phyloP scores from a whole-genome alignment of 2,888 invertebrate species.

The Hypomecis punctinalis region DNA sequence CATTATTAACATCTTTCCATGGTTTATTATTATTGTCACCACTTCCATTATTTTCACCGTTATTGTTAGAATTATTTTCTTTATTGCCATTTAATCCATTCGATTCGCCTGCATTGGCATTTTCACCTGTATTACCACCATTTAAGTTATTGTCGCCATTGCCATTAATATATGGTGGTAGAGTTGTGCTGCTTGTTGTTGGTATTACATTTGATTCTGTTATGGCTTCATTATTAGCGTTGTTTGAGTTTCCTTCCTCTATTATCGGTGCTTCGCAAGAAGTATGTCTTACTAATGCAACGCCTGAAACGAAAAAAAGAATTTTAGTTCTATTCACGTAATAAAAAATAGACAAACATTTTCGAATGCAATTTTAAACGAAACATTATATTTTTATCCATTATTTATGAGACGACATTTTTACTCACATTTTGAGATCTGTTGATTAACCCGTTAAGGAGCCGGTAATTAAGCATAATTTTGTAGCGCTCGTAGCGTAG shows the following conservation, averaged over 20 bases:
- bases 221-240: background rate
- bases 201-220: background rate
- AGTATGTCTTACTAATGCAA: constrained; percentile 7
- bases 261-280: constrained; percentile 12
- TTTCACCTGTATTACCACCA: background rate
- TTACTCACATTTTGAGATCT: no score
- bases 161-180: constrained; percentile 5
- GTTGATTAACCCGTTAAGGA: no score
- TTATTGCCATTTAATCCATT: background rate
- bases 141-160: constrained; percentile 7
- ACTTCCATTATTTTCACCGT: background rate
- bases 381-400: no score
- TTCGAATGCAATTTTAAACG: background rate
- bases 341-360: background rate
- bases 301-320: constrained; percentile 9
- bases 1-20: no score
- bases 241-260: constrained; percentile 3
- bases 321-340: background rate
- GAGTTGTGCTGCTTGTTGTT: constrained; percentile 5
- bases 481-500: no score
- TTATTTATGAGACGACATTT: no score
- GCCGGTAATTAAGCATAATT: background rate
- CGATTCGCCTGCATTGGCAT: no score
- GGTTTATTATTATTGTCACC: background rate
- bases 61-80: background rate